Conservation (phyloP, 37 sponge, comb jelly and placozoan species). For the Cladorhizidae sp. region DNA sequence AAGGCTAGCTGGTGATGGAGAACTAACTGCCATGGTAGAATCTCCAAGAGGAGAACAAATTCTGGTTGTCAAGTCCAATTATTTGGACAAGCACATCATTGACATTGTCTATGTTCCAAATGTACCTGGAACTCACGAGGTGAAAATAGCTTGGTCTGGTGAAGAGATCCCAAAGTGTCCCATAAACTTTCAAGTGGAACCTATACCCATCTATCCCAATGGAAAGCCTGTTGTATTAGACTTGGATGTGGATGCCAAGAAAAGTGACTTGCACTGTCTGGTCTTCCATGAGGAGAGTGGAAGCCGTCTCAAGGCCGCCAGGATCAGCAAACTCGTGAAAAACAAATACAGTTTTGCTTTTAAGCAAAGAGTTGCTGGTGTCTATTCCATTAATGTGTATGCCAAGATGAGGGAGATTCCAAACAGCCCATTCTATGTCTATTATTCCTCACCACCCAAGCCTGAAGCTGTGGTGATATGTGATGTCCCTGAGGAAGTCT, state of each 20-base stretch:
- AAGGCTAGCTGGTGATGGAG: slow-evolving; percentile 72
- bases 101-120: slow-evolving; percentile 61
- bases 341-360: slow-evolving; percentile 37
- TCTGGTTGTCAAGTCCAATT: neutral
- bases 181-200: slow-evolving; percentile 42
- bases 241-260: slow-evolving; percentile 32
- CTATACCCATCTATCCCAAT: slow-evolving; percentile 14
- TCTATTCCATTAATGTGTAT: slow-evolving; percentile 24
- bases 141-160: slow-evolving; percentile 46
- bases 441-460: slow-evolving; percentile 24
- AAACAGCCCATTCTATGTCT: slow-evolving; percentile 41
- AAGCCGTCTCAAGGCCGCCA: slow-evolving; percentile 32
- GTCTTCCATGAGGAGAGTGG: slow-evolving; percentile 39
- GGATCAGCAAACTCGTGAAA: slow-evolving; percentile 37
- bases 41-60: slow-evolving; percentile 21
- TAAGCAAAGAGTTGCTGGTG: slow-evolving; percentile 43
- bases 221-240: slow-evolving; percentile 33
- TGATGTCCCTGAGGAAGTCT: slow-evolving; percentile 13
- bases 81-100: slow-evolving; percentile 18
- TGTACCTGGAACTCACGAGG: slow-evolving; percentile 48
- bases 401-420: slow-evolving; percentile 9
- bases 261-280: slow-evolving; percentile 41
- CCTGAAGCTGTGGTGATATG: slow-evolving; percentile 20
- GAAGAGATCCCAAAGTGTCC: slow-evolving; percentile 64
- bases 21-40: slow-evolving; percentile 16